Percentiles rank a stretch among this genome's conserved stretches.
These are phyloP conservation scores for Spisula solida DNA, from an alignment of 2,888 invertebrate species.

Conservation along the genomic window DNA sequence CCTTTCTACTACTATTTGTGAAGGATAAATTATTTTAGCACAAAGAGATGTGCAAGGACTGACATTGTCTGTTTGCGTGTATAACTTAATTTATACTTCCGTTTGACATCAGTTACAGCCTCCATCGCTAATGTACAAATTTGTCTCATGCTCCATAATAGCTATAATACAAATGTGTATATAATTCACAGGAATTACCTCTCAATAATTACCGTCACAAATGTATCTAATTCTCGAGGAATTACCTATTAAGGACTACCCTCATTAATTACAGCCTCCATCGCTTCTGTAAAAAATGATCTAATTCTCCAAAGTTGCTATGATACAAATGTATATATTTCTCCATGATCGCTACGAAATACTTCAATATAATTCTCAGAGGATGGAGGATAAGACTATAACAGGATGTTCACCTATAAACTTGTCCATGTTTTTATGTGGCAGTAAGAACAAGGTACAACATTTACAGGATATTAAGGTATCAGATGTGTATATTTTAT, in stretches of 20 bases:
- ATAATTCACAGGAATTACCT: too few species aligned
- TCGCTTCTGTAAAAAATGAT: background rate
- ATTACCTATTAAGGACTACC: too few species aligned
- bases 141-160: too few species aligned
- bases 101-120: background rate
- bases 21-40: too few species aligned
- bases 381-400: background rate
- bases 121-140: background rate
- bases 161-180: too few species aligned
- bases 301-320: background rate
- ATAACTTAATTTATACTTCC: too few species aligned
- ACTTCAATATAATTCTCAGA: background rate
- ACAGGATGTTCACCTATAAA: conserved; percentile 14
- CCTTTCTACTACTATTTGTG: too few species aligned
- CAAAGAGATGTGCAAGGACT: too few species aligned
- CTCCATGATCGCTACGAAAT: too few species aligned
- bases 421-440: conserved; percentile 13
- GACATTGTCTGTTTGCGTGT: too few species aligned
- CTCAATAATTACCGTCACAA: background rate
- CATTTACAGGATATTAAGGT: background rate
- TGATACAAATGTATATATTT: background rate
- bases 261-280: background rate
- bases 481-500: background rate
- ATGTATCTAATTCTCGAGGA: too few species aligned
- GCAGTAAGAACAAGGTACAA: background rate